A percentile compares a stretch with the other conserved stretches of the same genome.
phyloP scores from a whole-genome alignment of 2,888 invertebrate species.

The Platerodrilus igneus region DNA sequence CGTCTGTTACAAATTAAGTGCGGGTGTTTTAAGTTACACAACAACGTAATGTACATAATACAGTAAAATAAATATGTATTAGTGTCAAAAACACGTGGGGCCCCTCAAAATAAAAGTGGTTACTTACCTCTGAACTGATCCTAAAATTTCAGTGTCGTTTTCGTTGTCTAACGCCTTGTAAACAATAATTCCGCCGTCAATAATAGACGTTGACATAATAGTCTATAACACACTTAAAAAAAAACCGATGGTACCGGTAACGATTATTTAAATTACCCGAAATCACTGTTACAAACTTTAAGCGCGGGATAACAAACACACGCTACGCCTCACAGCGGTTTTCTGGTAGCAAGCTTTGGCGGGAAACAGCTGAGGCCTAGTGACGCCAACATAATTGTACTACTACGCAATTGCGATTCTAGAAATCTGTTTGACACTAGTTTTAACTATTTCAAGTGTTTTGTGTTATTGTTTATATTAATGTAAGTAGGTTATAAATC shows the following conservation, averaged over 20 bases:
- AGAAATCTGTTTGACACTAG: too few species aligned
- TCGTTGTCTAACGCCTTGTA: slow-evolving; percentile 53
- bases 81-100: slow-evolving; percentile 46
- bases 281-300: slow-evolving; percentile 40
- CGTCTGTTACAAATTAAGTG: too few species aligned
- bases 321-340: slow-evolving; percentile 56
- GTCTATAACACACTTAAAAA: slow-evolving; percentile 12
- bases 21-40: too few species aligned
- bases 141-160: slow-evolving; percentile 51
- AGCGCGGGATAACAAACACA: slow-evolving; percentile 49
- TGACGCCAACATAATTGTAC: slow-evolving; percentile 47
- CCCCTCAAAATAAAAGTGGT: slow-evolving; percentile 27
- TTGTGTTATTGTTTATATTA: too few species aligned
- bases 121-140: slow-evolving; percentile 50
- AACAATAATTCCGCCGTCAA: slow-evolving; percentile 51
- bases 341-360: slow-evolving; percentile 63
- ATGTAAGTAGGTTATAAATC: too few species aligned
- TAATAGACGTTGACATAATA: slow-evolving; percentile 55
- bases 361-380: slow-evolving; percentile 65
- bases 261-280: slow-evolving; percentile 30
- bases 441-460: too few species aligned
- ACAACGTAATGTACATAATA: background rate
- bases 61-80: slow-evolving; percentile 6
- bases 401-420: slow-evolving; percentile 40
- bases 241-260: slow-evolving; percentile 10